Evolutionary conservation across 2,113 vertebrate species (phyloP).

Genomic region (Eira barbara): DNA sequence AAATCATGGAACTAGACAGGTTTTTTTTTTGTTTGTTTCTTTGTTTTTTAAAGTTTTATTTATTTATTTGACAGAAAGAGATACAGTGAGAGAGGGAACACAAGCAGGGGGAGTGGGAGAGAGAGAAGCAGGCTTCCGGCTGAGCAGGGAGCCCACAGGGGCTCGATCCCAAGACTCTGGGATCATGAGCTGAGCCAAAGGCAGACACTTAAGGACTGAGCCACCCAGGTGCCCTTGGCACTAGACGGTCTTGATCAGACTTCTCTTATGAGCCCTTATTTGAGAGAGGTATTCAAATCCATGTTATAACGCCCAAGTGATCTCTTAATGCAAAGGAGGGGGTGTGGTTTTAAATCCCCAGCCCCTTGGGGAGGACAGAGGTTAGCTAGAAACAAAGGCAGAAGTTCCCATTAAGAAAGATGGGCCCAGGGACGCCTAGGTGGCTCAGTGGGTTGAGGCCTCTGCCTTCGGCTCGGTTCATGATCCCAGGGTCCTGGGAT

Average conservation of each 20-base stretch:
- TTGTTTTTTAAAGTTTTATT: no score
- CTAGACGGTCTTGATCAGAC: neutral
- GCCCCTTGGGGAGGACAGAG: neutral
- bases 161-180: neutral
- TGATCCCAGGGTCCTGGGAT: no score
- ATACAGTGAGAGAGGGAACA: no score
- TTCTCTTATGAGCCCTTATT: conserved; percentile 36
- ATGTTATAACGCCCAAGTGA: neutral
- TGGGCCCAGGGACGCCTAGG: no score
- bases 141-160: neutral
- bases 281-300: neutral
- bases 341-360: conserved; percentile 8
- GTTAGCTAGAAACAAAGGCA: neutral
- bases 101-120: neutral
- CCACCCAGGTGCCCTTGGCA: neutral
- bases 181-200: neutral
- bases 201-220: no score
- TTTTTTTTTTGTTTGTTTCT: neutral
- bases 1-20: conserved; percentile 12
- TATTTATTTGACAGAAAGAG: no score
- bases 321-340: neutral
- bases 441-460: no score
- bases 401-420: neutral
- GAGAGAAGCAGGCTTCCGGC: neutral
- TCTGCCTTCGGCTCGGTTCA: no score